Evolutionary conservation across 2,113 vertebrate species (phyloP).

Genomic region (Heloderma charlesbogerti): DNA sequence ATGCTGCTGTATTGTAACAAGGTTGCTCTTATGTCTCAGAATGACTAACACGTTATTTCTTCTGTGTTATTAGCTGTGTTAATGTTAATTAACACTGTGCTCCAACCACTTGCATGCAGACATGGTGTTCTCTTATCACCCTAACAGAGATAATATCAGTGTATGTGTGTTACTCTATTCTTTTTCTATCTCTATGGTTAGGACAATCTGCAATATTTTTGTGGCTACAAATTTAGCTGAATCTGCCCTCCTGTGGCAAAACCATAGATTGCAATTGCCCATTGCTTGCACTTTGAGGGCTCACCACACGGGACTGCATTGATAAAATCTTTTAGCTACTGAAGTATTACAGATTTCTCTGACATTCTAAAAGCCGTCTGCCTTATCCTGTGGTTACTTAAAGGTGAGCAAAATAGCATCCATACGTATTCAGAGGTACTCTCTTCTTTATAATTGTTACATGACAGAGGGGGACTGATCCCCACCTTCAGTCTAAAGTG

Average conservation of each 20-base stretch:
- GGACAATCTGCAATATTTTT: neutral
- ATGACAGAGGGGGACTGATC: neutral
- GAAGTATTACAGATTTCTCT: neutral
- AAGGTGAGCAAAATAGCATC: neutral
- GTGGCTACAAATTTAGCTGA: neutral
- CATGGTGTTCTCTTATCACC: neutral
- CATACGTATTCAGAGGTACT: no score
- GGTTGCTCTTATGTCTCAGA: neutral
- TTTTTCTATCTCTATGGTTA: neutral
- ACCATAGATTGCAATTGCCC: neutral
- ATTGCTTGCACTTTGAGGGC: neutral
- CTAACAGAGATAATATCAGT: neutral
- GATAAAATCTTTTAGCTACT: neutral
- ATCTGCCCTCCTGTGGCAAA: slow-evolving; percentile 22
- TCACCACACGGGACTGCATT: neutral
- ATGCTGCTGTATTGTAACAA: neutral
- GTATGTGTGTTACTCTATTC: neutral
- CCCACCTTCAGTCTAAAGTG: neutral
- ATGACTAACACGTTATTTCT: neutral
- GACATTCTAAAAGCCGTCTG: neutral
- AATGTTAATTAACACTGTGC: neutral
- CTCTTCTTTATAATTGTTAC: neutral
- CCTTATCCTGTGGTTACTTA: neutral
- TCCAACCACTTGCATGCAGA: neutral
- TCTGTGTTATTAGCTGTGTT: neutral